Base-by-base conservation (phyloP, 1,140 invertebrate species). In the Megathymus violae region DNA sequence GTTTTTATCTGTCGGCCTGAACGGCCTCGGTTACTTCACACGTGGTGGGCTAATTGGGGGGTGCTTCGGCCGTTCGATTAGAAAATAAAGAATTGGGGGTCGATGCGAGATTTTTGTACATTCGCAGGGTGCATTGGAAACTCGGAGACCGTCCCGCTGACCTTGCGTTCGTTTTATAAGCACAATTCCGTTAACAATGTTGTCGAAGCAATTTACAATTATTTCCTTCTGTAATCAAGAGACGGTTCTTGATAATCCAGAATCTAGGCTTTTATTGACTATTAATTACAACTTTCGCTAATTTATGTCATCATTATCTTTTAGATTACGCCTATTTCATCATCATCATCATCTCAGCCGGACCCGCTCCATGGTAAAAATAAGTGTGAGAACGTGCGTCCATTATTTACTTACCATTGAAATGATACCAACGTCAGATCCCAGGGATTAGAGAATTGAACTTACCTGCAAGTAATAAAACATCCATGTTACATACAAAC, bases 1-100 rank as follows among this genome's bases (percentile, higher is more conserved):
- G 78, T 88, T 87, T 80, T 84, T 86, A 85, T 86, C 84, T 84
- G 79, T 77, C 82, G 74, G 77, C 69, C 59, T 65, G 72, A 67
- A 73, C 73, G 71, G 69, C 51, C 71, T 68, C 68, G 59, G 74
- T 76, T 69, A 74, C 80, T 85, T 81, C 82, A 76, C 82, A 85
- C 81, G 76, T 82, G 80, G 83, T 74, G 64, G 66, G 66, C 76
- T 85, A 85, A 85, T 86, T 85, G 74, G 70, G 66, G 71, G 67
- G 71, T 66, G 63, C 64, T 51, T 65, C 27, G 61, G 64, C 63
- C 47, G 58, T 71, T 75, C 74, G 64, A 76, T 83, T 80, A 81
- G 71, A 77, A 83, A 80, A 80, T 72, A 77, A 60, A 71, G 63
- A 31, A 62, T 38, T 36, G 16, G 46, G 52, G 40, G 56, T 34